Evolutionary conservation across 2,113 vertebrate genomes (phyloP).

Genomic region (Salminus brasiliensis): DNA sequence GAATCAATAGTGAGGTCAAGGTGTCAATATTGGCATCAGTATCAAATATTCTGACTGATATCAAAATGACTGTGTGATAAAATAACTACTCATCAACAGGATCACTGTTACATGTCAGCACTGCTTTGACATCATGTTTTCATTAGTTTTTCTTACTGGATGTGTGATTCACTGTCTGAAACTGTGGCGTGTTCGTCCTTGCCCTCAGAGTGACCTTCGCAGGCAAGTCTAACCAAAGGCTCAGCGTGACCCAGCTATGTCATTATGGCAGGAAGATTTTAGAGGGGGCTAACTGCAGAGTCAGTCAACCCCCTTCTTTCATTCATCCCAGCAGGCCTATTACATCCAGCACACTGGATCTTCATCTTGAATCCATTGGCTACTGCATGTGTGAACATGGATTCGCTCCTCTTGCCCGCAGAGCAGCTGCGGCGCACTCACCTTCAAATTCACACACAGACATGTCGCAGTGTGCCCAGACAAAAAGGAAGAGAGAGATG

Average conservation of each 20-base stretch:
- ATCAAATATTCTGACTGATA: no score
- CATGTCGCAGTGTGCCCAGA: neutral
- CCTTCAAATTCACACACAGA: slow-evolving; percentile 43
- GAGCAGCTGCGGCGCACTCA: slow-evolving; percentile 34
- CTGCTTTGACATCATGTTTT: slow-evolving; percentile 11
- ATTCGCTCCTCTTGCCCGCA: slow-evolving; percentile 31
- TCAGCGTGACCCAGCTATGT: neutral
- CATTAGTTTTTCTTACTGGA: slow-evolving; percentile 2
- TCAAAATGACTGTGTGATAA: neutral
- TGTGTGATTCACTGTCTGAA: neutral
- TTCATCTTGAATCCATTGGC: slow-evolving; percentile 49
- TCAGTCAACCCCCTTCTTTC: neutral
- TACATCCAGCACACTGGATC: slow-evolving; percentile 49
- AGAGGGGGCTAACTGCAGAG: neutral
- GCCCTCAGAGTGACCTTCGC: neutral
- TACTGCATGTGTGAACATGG: slow-evolving; percentile 41
- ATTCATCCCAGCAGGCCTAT: slow-evolving; percentile 14
- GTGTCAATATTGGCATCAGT: no score
- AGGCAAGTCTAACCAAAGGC: neutral
- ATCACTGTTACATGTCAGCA: neutral
- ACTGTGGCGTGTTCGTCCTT: neutral
- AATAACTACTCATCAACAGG: neutral
- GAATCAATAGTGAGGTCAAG: no score
- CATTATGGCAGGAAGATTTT: neutral
- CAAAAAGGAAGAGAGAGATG: neutral